Conservation (phyloP, 92 coral and sea anemone genomes). For the Montipora capitata region DNA sequence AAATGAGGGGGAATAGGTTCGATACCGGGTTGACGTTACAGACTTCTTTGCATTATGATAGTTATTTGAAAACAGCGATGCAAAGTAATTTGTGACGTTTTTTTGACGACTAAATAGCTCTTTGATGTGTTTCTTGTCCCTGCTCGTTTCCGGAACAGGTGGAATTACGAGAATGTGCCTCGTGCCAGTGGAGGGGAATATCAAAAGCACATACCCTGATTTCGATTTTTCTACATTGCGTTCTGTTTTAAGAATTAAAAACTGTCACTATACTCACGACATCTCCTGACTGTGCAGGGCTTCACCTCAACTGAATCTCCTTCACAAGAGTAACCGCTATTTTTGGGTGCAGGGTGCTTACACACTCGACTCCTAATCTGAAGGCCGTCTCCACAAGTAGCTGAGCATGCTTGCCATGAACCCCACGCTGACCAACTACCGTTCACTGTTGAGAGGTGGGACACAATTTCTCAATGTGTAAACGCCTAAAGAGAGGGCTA, state of each 20-base stretch:
- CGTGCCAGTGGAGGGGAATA: no score
- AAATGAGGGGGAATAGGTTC: no score
- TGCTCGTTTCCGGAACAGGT: no score
- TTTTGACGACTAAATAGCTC: no score
- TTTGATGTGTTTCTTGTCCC: no score
- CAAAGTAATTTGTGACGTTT: no score
- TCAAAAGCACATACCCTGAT: no score
- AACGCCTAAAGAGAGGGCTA: no score
- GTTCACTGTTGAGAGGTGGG: slow-evolving; percentile 67
- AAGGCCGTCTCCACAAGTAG: slow-evolving; percentile 96
- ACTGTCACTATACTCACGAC: slow-evolving; percentile 83
- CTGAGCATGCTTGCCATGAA: slow-evolving; percentile 98
- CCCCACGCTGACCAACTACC: slow-evolving; percentile 98
- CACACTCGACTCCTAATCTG: slow-evolving; percentile 89
- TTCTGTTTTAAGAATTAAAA: neutral
- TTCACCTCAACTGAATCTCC: slow-evolving; percentile 89
- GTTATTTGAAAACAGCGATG: no score
- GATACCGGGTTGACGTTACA: no score
- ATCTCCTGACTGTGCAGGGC: slow-evolving; percentile 93
- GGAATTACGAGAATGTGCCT: no score
- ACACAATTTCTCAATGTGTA: neutral
- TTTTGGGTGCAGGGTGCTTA: slow-evolving; percentile 78
- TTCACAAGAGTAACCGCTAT: slow-evolving; percentile 88
- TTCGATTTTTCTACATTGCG: neutral
- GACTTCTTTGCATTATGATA: no score